phyloP scores from a whole-genome alignment of 2,888 invertebrate species.

The Malthinus flaveolus region DNA sequence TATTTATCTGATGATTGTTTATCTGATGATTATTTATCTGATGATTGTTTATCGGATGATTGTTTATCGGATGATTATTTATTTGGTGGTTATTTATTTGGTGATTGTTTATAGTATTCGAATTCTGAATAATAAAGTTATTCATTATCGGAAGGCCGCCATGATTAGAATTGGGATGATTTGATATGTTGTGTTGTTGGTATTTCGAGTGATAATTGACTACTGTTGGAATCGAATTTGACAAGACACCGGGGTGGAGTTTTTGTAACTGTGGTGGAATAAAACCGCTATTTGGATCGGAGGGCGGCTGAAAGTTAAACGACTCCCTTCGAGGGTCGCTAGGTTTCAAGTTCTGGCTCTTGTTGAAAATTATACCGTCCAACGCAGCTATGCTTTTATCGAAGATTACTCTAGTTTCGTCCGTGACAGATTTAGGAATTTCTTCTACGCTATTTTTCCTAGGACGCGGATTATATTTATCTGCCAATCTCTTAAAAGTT shows the following conservation, averaged over 20 bases:
- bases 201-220: too few species aligned
- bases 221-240: too few species aligned
- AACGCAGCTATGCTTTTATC: too few species aligned
- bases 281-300: too few species aligned
- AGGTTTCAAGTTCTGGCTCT: background rate
- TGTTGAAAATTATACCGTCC: too few species aligned
- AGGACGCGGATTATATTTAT: constrained; percentile 56
- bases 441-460: constrained; percentile 39
- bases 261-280: too few species aligned
- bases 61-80: background rate
- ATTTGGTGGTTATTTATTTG: background rate
- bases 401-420: constrained; percentile 23
- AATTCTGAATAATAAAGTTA: constrained; percentile 18
- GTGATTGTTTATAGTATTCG: background rate
- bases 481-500: constrained; percentile 48
- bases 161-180: background rate
- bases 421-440: constrained; percentile 44
- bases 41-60: background rate
- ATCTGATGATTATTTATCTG: too few species aligned
- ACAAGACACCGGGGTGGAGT: too few species aligned
- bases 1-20: background rate
- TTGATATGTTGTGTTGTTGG: too few species aligned
- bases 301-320: too few species aligned
- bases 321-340: background rate
- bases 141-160: constrained; percentile 17